Evolutionary conservation across 2,797 vertebrate species (phyloP).

Genomic region (Gymnothorax reevesii): DNA sequence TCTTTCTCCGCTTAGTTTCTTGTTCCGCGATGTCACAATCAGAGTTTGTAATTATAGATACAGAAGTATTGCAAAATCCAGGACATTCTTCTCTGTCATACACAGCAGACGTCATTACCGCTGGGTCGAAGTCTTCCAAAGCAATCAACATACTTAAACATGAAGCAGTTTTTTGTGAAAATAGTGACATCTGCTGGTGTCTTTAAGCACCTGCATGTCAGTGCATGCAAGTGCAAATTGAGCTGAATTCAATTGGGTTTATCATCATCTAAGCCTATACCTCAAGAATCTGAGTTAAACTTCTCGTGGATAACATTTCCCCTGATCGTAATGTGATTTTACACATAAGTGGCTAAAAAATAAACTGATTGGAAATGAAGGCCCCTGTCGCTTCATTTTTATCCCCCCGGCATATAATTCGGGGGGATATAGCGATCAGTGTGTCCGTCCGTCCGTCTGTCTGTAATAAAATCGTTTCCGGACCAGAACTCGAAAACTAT

Average conservation of each 20-base stretch:
- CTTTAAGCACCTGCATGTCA: not conserved
- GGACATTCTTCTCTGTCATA: not conserved
- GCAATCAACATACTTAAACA: not conserved
- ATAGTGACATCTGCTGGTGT: conserved; percentile 7
- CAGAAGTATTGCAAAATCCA: not conserved
- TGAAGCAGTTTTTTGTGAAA: not conserved
- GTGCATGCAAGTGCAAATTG: not conserved
- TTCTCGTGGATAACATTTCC: not conserved
- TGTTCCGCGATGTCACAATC: not conserved
- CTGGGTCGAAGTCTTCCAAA: not conserved
- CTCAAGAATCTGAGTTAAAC: not conserved
- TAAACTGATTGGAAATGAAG: not conserved
- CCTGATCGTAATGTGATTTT: not conserved
- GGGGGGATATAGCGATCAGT: too few relatives aligned
- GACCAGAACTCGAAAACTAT: too few relatives aligned
- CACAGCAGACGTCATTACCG: not conserved
- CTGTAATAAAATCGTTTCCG: too few relatives aligned
- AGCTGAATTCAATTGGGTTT: not conserved
- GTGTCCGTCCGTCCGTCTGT: too few relatives aligned
- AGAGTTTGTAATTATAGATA: not conserved
- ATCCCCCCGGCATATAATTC: too few relatives aligned
- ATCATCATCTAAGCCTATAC: not conserved
- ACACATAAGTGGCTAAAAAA: not conserved
- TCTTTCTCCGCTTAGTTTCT: not conserved
- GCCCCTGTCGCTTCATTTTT: not conserved